A percentile compares a stretch with the other conserved stretches of the same genome.
Evolutionary conservation across 2,113 vertebrate genomes (phyloP).

Genomic region (Triplophysa siluroides): DNA sequence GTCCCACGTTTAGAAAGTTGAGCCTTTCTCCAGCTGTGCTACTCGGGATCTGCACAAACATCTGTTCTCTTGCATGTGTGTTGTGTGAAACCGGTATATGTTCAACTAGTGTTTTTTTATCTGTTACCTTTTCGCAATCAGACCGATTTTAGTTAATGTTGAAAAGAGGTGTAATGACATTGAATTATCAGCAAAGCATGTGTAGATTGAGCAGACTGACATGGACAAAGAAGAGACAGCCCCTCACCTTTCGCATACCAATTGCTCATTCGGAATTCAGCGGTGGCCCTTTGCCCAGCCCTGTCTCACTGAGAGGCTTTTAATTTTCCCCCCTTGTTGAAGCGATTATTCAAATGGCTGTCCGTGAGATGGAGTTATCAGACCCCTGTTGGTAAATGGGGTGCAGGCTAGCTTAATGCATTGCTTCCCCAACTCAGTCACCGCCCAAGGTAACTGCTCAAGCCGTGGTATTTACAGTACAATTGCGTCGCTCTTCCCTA

Average conservation of each 20-base stretch:
- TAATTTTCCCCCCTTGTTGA: slow-evolving; percentile 76
- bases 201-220: slow-evolving; percentile 50
- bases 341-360: slow-evolving; percentile 78
- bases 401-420: slow-evolving; percentile 68
- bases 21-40: slow-evolving; percentile 44
- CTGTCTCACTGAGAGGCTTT: slow-evolving; percentile 71
- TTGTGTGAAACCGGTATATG: not conserved
- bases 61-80: slow-evolving; percentile 33
- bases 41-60: slow-evolving; percentile 17
- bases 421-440: slow-evolving; percentile 57
- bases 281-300: slow-evolving; percentile 64
- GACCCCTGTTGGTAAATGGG: slow-evolving; percentile 72
- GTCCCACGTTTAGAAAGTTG: slow-evolving; percentile 35
- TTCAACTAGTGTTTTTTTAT: slow-evolving; percentile 10
- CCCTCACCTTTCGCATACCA: slow-evolving; percentile 56
- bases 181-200: slow-evolving; percentile 42
- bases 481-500: not conserved
- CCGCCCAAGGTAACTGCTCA: slow-evolving; percentile 64
- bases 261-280: slow-evolving; percentile 70
- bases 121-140: not conserved
- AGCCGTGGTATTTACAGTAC: not conserved
- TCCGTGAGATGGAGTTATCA: slow-evolving; percentile 74
- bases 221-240: slow-evolving; percentile 45
- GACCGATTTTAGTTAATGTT: not conserved
- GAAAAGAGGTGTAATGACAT: not conserved